Conservation (phyloP, 2,797 vertebrate genomes). For the Acropternis orthonyx region DNA sequence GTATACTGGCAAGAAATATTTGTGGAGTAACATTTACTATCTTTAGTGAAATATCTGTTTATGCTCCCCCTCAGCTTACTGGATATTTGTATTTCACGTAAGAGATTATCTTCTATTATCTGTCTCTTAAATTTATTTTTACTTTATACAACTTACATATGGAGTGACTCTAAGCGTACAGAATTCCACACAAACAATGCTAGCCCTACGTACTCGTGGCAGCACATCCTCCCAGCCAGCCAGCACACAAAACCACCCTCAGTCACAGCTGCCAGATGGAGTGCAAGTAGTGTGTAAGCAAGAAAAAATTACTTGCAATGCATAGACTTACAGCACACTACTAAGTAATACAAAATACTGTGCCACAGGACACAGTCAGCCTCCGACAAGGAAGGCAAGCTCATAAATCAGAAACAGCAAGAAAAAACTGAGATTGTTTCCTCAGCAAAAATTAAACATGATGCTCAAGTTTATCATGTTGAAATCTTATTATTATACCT, state of each 20-base stretch:
- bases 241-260: neutral
- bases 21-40: neutral
- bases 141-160: neutral
- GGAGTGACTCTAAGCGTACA: neutral
- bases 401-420: neutral
- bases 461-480: neutral
- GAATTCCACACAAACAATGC: neutral
- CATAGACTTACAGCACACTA: neutral
- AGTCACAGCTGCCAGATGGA: neutral
- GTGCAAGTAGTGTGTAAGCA: neutral
- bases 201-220: neutral
- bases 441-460: neutral
- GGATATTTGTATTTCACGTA: neutral
- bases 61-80: neutral
- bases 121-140: neutral
- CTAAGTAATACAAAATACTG: neutral
- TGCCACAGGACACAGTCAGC: neutral
- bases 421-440: neutral
- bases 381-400: neutral
- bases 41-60: neutral
- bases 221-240: neutral
- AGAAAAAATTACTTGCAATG: neutral
- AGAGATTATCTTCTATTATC: neutral
- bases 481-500: slow-evolving; percentile 79
- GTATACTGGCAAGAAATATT: neutral